Percentiles rank a stretch among this genome's conserved stretches.
Conservation (phyloP, 2,113 vertebrate species). For the Lepisosteus osseus region DNA sequence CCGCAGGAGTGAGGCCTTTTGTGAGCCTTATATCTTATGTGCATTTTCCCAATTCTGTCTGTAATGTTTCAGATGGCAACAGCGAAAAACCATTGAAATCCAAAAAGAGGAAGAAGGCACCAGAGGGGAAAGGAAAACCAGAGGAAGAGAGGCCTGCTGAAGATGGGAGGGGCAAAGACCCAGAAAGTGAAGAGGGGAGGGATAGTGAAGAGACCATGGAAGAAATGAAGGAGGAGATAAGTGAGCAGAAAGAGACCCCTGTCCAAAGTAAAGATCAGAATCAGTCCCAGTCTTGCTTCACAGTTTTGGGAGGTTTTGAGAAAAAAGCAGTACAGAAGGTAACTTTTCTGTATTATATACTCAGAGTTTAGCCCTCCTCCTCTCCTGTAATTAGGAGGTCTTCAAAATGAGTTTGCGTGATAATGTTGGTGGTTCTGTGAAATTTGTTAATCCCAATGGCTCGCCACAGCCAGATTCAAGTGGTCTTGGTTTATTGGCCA, state of each 20-base stretch:
- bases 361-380: no score
- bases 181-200: conserved; percentile 5
- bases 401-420: no score
- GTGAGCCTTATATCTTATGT: no score
- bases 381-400: no score
- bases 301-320: conserved; percentile 70
- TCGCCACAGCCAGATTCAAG: no score
- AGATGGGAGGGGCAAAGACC: not conserved
- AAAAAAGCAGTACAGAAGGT: conserved; percentile 66
- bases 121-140: not conserved
- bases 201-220: not conserved
- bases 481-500: no score
- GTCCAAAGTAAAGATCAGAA: conserved; percentile 20
- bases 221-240: not conserved
- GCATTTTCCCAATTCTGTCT: not conserved
- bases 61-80: not conserved
- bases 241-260: conserved; percentile 4
- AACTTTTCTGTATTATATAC: not conserved
- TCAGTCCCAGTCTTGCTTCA: conserved; percentile 36
- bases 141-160: not conserved
- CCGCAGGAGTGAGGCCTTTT: no score
- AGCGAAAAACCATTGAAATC: not conserved
- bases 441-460: no score
- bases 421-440: no score
- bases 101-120: not conserved